Evolutionary conservation across 2,113 vertebrate species (phyloP).

Genomic region (Anarrhichthys ocellatus): DNA sequence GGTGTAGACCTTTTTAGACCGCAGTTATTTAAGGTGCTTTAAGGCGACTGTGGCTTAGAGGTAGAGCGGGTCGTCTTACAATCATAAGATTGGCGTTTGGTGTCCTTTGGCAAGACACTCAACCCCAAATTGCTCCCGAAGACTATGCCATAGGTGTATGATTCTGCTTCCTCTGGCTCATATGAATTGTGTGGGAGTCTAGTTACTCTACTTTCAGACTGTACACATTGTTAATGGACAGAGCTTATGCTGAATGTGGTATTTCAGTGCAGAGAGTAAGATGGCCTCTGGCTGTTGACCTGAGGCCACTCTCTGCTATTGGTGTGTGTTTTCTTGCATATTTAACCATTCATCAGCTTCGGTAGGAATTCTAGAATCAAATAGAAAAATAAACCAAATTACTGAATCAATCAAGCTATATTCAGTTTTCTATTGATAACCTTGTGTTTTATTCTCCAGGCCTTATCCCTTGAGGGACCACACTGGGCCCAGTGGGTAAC

Average conservation of each 20-base stretch:
- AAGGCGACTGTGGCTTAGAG: too few species aligned
- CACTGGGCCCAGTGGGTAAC: background rate
- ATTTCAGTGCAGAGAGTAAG: conserved; percentile 3
- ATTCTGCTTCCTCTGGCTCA: background rate
- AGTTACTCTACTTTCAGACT: background rate
- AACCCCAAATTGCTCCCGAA: too few species aligned
- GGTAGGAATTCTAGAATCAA: background rate
- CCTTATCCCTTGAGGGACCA: background rate
- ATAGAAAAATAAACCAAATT: background rate
- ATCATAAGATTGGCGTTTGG: too few species aligned
- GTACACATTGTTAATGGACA: conserved; percentile 1
- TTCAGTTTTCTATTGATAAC: background rate
- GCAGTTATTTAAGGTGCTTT: background rate
- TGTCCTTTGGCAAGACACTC: too few species aligned
- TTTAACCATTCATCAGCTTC: background rate
- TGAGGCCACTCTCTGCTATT: background rate
- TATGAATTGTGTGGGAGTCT: conserved; percentile 5
- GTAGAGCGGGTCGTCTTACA: too few species aligned
- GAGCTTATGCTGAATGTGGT: background rate
- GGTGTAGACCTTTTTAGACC: background rate
- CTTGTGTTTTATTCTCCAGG: background rate
- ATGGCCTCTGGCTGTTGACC: conserved; percentile 7
- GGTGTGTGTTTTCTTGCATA: conserved; percentile 11
- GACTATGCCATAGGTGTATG: too few species aligned
- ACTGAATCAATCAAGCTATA: background rate